Conservation (phyloP, 2,113 vertebrate genomes). For the Phoenicopterus ruber region DNA sequence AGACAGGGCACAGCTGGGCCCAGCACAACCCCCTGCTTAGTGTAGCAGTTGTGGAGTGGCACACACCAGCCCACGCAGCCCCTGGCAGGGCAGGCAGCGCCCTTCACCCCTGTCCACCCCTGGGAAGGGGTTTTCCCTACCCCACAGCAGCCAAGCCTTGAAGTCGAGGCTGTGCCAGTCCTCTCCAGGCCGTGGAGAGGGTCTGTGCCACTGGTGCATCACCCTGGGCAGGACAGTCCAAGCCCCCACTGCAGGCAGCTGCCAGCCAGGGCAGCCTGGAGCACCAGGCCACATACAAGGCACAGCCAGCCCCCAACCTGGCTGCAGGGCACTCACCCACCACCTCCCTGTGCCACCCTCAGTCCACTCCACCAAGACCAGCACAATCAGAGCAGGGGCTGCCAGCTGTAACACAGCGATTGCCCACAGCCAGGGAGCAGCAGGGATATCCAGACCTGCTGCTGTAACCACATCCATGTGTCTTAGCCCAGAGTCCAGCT, state of each 20-base stretch:
- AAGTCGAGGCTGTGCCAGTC: background rate
- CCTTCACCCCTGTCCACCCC: background rate
- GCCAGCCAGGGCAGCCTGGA: background rate
- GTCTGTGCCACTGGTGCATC: background rate
- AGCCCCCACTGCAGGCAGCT: background rate
- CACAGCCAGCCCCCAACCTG: background rate
- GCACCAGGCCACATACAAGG: background rate
- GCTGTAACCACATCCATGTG: constrained; percentile 12
- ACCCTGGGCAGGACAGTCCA: background rate
- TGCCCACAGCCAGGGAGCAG: constrained; percentile 26
- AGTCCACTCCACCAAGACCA: background rate
- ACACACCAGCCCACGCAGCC: background rate
- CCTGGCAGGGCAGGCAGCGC: background rate
- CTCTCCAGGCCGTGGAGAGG: background rate
- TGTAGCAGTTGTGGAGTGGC: constrained; percentile 6
- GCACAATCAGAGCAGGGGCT: background rate
- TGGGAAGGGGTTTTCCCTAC: background rate
- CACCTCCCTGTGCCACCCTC: background rate
- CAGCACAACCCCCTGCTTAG: constrained; percentile 7
- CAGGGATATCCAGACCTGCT: background rate
- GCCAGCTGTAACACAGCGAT: background rate
- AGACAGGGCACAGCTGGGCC: background rate
- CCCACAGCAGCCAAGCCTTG: background rate
- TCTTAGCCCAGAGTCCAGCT: constrained; percentile 24
- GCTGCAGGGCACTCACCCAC: background rate